Percentiles rank a stretch among this genome's conserved stretches.
These are phyloP conservation scores for Diabrotica virgifera DNA, from an alignment of 1,140 invertebrate genomes.

Conservation along the genomic window DNA sequence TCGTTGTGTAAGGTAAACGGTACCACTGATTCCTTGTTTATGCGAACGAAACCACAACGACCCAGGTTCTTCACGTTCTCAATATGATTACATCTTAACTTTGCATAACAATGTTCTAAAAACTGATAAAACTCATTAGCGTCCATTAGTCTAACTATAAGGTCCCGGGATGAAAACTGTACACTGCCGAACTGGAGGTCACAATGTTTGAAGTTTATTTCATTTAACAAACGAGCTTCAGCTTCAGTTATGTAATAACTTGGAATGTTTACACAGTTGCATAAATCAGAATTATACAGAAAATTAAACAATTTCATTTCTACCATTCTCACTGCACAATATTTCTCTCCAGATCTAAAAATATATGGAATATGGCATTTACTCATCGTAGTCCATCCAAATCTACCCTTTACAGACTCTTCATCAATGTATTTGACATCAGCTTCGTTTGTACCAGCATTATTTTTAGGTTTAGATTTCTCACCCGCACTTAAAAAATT, in stretches of 20 bases:
- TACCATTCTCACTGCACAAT: conserved; percentile 87
- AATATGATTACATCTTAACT: conserved; percentile 65
- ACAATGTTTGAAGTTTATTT: conserved; percentile 91
- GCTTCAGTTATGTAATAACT: conserved; percentile 91
- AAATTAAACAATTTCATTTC: conserved; percentile 84
- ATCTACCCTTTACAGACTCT: conserved; percentile 78
- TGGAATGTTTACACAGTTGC: conserved; percentile 82
- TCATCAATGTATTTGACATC: conserved; percentile 58
- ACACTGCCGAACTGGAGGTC: conserved; percentile 86
- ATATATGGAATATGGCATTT: conserved; percentile 86
- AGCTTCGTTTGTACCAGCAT: conserved; percentile 19
- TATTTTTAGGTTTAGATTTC: conserved; percentile 32
- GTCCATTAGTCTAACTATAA: conserved; percentile 83
- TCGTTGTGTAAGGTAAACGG: conserved; percentile 83
- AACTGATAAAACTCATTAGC: conserved; percentile 89
- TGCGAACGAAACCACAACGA: conserved; percentile 89
- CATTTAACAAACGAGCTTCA: conserved; percentile 86
- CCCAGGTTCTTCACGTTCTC: conserved; percentile 58
- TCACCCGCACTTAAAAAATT: conserved; percentile 40
- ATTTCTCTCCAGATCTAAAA: conserved; percentile 77
- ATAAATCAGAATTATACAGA: conserved; percentile 80
- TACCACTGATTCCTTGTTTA: conserved; percentile 91
- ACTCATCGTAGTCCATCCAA: conserved; percentile 85
- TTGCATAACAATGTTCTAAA: conserved; percentile 82
- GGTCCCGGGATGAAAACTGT: conserved; percentile 84